Evolutionary conservation across 1,140 invertebrate genomes (phyloP), one percentile per base, ranked within the genome.

Genomic region (Papilio polytes): DNA sequence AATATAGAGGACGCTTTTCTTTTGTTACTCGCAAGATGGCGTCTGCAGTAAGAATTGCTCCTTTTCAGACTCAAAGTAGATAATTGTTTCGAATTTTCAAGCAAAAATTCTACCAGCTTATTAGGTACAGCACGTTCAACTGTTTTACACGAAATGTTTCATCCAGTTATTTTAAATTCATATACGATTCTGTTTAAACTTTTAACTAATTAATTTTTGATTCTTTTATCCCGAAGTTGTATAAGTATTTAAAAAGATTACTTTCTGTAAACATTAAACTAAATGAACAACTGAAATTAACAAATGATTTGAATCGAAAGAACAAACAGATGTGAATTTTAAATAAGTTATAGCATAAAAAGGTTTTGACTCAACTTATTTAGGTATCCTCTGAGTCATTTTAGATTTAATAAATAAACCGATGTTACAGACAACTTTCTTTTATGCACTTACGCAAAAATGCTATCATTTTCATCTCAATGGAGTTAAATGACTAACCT

Each of bases 51-150:
- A 56, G 31, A 78, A 56, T 59, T 51, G 51, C 51, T 59, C 22
- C 51, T 56, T 78, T 78, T 56, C 63, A 78, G 31, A 18, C 53
- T 44, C 51, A 8, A 53, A 78, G 76, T 78, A 78, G 76, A 63
- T 78, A 78, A 78, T 78, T 78, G 76, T 78, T 78, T 59, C 31
- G 26, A 59, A 78, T 78, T 78, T 78, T 78, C 63, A 70, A 31
- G 63, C 12, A 70, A 70, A 31, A 70, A 70, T 13, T 70, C 63
- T 70, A 70, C 26, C 22, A 70, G 63, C 22, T 31, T 70, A 31
- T 36, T 70, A 70, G 20, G 63, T 26, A 66, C 12, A 15, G 59
- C 63, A 70, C 22, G 63, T 70, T 70, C 12, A 31, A 70, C 63
- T 31, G 63, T 70, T 70, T 70, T 70, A 36, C 4, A 36, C 26